phyloP scores from a whole-genome alignment of 2,797 vertebrate species.

The Microctenopoma lineatum region DNA sequence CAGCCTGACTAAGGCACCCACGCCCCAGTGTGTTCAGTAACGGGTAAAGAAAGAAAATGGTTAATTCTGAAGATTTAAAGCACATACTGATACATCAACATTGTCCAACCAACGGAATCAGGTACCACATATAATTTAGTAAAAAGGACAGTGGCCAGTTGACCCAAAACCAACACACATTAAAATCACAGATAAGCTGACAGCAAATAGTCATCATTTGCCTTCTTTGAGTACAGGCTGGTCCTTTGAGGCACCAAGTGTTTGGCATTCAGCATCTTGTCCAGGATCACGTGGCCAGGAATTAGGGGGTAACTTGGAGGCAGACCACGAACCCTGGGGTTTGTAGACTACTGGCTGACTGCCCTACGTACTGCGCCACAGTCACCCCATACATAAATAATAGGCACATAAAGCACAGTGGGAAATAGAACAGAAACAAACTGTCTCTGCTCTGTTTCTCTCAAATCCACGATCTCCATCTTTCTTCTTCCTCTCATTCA shows the following conservation, averaged over 20 bases:
- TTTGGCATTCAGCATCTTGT: no score
- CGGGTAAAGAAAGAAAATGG: neutral
- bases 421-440: neutral
- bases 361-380: no score
- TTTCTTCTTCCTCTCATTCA: conserved; percentile 5
- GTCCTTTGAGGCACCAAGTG: no score
- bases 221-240: no score
- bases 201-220: neutral
- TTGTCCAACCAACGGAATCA: conserved; percentile 1
- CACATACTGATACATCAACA: neutral
- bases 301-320: no score
- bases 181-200: neutral
- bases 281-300: no score
- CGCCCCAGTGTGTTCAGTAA: neutral
- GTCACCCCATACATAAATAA: no score
- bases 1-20: neutral
- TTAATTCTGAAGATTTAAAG: neutral
- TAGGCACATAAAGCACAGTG: no score
- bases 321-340: no score
- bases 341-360: no score
- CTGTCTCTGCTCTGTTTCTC: neutral
- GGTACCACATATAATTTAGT: neutral
- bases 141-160: neutral
- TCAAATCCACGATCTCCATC: conserved; percentile 8
- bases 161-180: neutral